Evolutionary conservation across 2,113 vertebrate genomes (phyloP).

Genomic region (Ptychochromis oligacanthus): DNA sequence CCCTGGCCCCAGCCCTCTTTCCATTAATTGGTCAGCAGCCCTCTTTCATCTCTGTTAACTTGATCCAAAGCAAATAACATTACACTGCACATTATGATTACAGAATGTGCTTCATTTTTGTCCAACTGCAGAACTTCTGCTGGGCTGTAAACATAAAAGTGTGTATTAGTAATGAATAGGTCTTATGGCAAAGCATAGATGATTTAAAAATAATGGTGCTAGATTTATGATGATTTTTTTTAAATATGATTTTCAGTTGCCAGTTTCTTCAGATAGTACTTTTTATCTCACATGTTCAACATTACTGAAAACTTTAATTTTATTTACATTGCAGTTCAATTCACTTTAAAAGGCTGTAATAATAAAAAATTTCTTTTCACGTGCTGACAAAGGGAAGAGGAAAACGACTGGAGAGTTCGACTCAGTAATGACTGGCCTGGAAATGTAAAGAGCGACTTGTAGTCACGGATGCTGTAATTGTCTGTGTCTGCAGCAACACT

Average conservation of each 20-base stretch:
- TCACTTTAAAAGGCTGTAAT: neutral
- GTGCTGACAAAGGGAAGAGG: neutral
- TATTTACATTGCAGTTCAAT: neutral
- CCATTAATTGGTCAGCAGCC: conserved; percentile 52
- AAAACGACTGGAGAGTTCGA: neutral
- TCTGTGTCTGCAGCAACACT: conserved; percentile 3
- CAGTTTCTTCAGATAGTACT: neutral
- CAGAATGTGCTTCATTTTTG: conserved; percentile 30
- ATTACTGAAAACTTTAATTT: neutral
- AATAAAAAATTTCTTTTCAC: neutral
- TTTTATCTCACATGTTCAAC: neutral
- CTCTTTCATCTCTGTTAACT: conserved; percentile 62
- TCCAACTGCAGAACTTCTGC: neutral
- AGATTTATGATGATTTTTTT: neutral
- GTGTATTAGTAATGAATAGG: neutral
- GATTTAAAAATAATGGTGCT: no score
- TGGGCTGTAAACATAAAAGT: neutral
- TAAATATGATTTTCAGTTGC: neutral
- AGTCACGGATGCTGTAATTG: neutral
- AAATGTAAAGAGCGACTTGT: conserved; percentile 9
- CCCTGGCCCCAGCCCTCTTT: conserved; percentile 34
- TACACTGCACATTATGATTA: conserved; percentile 42
- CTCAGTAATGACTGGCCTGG: neutral
- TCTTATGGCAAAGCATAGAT: neutral
- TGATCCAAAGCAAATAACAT: conserved; percentile 57